Evolutionary conservation across 2,888 invertebrate species (phyloP).

Genomic region (Actias luna): DNA sequence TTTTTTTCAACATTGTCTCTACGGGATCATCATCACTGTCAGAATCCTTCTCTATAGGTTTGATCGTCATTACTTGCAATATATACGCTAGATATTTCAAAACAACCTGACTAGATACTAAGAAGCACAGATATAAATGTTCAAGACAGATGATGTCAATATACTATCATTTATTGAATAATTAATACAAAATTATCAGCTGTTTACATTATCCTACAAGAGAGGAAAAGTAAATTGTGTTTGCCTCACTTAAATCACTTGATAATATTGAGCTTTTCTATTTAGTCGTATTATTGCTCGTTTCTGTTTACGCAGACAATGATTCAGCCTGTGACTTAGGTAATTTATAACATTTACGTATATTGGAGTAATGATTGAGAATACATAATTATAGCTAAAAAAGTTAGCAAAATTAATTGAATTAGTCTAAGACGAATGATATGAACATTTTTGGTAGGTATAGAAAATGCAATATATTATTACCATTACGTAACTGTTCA

Average conservation of each 20-base stretch:
- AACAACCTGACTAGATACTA: constrained; percentile 30
- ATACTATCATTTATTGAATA: too few relatives aligned
- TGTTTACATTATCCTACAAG: constrained; percentile 21
- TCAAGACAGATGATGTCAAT: too few relatives aligned
- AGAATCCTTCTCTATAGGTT: constrained; percentile 50
- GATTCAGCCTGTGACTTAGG: too few relatives aligned
- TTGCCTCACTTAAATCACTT: constrained; percentile 8
- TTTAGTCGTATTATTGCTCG: not conserved
- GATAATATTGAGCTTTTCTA: not conserved
- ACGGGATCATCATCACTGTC: constrained; percentile 90
- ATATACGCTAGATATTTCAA: not conserved
- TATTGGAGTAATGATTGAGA: too few relatives aligned
- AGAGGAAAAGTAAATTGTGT: constrained; percentile 15
- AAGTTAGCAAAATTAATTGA: too few relatives aligned
- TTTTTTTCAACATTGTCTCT: constrained; percentile 93
- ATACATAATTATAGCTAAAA: too few relatives aligned
- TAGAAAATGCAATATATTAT: too few relatives aligned
- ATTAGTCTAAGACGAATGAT: too few relatives aligned
- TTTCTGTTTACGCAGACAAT: not conserved
- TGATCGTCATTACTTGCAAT: constrained; percentile 56
- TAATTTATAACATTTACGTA: too few relatives aligned
- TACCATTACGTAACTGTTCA: too few relatives aligned
- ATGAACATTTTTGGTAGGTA: too few relatives aligned
- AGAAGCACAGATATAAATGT: too few relatives aligned
- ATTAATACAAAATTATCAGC: constrained; percentile 25